A percentile compares a stretch with the other conserved stretches of the same genome.
Evolutionary conservation across 2,113 vertebrate species (phyloP).

Genomic region (Cochlearius cochlearius): DNA sequence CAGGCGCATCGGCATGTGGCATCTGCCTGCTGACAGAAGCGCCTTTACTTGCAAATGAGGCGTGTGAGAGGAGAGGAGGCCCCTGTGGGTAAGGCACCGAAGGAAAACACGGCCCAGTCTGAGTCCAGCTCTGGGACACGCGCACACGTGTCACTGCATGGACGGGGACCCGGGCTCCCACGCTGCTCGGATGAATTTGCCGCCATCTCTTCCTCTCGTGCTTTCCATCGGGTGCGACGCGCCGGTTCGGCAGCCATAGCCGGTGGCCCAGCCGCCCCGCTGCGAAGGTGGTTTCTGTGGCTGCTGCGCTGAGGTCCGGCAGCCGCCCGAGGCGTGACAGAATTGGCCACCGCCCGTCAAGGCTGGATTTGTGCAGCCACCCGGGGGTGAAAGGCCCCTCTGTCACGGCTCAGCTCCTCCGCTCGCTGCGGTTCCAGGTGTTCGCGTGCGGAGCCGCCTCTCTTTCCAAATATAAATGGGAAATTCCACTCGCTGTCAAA

Average conservation of each 20-base stretch:
- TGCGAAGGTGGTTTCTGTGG: background rate
- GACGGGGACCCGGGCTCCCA: accelerated
- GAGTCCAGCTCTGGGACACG: background rate
- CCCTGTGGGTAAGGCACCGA: background rate
- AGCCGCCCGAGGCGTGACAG: background rate
- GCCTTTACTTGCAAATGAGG: background rate
- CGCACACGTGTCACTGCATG: accelerated
- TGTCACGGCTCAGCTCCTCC: background rate
- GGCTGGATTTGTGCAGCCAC: conserved; percentile 2
- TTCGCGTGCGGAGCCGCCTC: accelerated
- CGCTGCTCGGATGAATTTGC: background rate
- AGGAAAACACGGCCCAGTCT: background rate
- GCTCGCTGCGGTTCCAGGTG: background rate
- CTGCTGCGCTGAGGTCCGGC: background rate
- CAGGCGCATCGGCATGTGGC: background rate
- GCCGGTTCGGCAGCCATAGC: background rate
- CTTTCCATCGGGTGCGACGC: accelerated
- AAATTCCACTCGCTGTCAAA: conserved; percentile 9
- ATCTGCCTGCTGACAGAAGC: background rate
- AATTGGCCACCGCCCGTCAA: background rate
- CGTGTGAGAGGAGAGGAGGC: background rate
- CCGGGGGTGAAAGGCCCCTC: conserved; percentile 22
- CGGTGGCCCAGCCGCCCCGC: accelerated
- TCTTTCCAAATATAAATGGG: conserved; percentile 31
- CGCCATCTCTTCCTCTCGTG: accelerated